Base-by-base conservation (phyloP, 2,797 vertebrate species). In the Sebastolobus alascanus region DNA sequence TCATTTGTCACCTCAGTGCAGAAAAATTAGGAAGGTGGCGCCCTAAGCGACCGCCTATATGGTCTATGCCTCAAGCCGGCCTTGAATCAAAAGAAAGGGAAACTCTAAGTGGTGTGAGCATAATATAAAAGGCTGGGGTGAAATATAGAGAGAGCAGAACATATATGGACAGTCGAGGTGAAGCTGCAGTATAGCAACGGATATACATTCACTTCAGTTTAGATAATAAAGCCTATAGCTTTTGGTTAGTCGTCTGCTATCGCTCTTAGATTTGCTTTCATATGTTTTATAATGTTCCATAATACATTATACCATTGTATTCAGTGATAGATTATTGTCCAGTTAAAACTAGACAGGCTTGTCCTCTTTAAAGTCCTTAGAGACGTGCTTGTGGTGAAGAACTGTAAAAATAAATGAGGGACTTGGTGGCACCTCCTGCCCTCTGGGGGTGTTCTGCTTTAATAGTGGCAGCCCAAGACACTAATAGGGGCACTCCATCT, bases 301-400 rank as follows among this genome's bases (percentile, higher is more conserved):
- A n/a, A 33, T n/a, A 63, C 10, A 35, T 18, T 35, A 9, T 9
- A 46, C 7, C 20, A 59, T 55, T 59, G 60, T 25, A 29, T 58
- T 54, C 38, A 27, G 58, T 52, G 71, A 75, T 72, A 20, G 27
- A 75, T 78, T 33, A 38, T 67, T 25, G 12, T 69, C 10, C 12
- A 31, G 63, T 66, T 60, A 38, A 65, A 58, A 54, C 16, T 10
- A 55, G 73, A 77, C 5, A 25, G 4, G 33, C 6, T 52, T 33
- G 25, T 60, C 52, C 31, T 50, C 22, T 31, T 7, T 27, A 12
- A 55, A 20, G 69, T 55, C 60, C 58, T 73, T 50, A 4, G 43
- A 70, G 78, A 73, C 46, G 52, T 20, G 55, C 9, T 60, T 65
- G 20, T 68, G 75, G 25, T 54, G 61, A 76, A 54, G 12, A 25